phyloP scores from a whole-genome alignment of 2,888 invertebrate species.

The Nomada ferruginata region DNA sequence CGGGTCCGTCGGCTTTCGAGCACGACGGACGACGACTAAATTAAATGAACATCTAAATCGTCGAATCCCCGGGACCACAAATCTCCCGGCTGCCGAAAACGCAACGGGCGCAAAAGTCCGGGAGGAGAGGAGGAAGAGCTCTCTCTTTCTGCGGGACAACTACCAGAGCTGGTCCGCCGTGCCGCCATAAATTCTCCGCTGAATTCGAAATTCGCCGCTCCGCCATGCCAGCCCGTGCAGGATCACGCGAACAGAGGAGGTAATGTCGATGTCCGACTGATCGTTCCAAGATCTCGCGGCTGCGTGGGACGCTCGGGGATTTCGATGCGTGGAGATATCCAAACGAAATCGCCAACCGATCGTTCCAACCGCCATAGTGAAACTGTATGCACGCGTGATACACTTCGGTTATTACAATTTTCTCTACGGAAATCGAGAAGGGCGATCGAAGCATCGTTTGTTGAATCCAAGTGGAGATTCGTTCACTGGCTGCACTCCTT shows the following conservation, averaged over 20 bases:
- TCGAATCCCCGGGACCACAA: conserved; percentile 66
- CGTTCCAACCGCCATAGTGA: not conserved
- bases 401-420: not conserved
- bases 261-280: conserved; percentile 60
- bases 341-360: conserved; percentile 33
- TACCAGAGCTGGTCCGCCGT: conserved; percentile 43
- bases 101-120: conserved; percentile 65
- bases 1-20: conserved; percentile 40
- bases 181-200: conserved; percentile 67
- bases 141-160: conserved; percentile 40
- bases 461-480: too few relatives aligned
- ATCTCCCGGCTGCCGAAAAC: conserved; percentile 69
- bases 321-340: conserved; percentile 45
- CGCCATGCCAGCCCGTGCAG: conserved; percentile 19
- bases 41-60: conserved; percentile 81
- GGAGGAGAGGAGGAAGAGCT: not conserved
- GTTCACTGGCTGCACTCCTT: too few relatives aligned
- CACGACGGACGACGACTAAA: conserved; percentile 73
- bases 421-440: not conserved
- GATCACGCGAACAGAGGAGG: conserved; percentile 61
- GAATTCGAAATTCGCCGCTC: conserved; percentile 70
- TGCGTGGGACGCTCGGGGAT: conserved; percentile 43
- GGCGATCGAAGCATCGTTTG: too few relatives aligned
- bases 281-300: conserved; percentile 40
- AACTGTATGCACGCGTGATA: not conserved